Evolutionary conservation across 2,113 vertebrate genomes (phyloP).

Genomic region (Trematomus loennbergii): DNA sequence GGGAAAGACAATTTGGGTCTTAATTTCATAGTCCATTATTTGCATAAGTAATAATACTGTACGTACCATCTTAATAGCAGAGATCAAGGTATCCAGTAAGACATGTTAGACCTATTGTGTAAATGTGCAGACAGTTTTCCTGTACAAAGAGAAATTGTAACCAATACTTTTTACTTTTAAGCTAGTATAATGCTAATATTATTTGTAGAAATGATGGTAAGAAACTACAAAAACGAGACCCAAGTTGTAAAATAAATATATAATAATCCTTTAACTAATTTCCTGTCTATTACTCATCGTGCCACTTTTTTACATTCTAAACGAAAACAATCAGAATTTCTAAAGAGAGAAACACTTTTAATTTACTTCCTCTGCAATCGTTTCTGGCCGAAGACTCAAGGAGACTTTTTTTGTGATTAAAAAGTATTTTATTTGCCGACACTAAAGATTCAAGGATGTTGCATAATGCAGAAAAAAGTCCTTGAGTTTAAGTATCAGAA

Average conservation of each 20-base stretch:
- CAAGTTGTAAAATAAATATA: neutral
- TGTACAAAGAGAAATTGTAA: neutral
- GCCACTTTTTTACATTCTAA: too few species aligned
- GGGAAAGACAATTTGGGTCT: neutral
- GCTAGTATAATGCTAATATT: neutral
- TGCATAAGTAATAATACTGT: neutral
- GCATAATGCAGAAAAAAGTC: neutral
- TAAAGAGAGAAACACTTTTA: too few species aligned
- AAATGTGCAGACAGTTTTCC: too few species aligned
- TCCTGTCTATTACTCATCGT: neutral
- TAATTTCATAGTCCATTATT: neutral
- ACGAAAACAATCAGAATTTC: too few species aligned
- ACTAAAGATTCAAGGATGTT: neutral
- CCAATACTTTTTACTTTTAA: neutral
- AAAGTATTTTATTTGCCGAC: neutral
- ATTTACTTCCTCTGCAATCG: too few species aligned
- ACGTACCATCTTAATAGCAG: neutral
- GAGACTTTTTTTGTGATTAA: neutral
- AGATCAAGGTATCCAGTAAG: too few species aligned
- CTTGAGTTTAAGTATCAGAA: neutral
- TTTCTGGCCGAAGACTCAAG: too few species aligned
- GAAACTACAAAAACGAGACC: neutral
- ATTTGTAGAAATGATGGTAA: neutral
- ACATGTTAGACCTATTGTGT: too few species aligned
- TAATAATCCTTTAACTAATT: neutral